Evolutionary conservation across 1,140 invertebrate genomes (phyloP).

Genomic region (Homalodisca vitripennis): DNA sequence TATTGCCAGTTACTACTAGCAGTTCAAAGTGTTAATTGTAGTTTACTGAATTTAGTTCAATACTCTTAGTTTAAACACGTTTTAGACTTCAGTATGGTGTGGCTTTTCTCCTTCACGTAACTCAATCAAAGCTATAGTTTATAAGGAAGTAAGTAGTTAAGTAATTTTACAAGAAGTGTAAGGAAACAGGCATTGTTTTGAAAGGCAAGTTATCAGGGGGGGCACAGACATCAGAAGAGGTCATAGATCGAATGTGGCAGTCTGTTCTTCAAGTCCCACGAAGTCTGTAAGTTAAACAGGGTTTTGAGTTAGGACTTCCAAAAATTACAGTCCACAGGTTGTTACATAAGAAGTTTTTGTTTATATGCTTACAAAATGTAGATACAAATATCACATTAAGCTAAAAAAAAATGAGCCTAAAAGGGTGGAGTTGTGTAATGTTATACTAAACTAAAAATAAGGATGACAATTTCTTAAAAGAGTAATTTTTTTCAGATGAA

Average conservation of each 20-base stretch:
- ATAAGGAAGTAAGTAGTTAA: background rate
- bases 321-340: background rate
- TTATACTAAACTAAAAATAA: background rate
- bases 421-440: background rate
- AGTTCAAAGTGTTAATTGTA: too few relatives aligned
- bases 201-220: background rate
- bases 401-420: background rate
- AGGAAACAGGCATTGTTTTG: slow-evolving; percentile 18
- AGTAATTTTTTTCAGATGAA: too few relatives aligned
- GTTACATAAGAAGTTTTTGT: background rate
- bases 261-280: background rate
- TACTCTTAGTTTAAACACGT: background rate
- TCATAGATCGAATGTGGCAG: too few relatives aligned
- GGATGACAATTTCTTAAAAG: too few relatives aligned
- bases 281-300: background rate
- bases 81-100: too few relatives aligned
- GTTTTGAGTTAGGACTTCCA: background rate
- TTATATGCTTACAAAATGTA: background rate
- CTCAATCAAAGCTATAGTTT: background rate
- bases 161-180: background rate
- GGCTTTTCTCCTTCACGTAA: too few relatives aligned
- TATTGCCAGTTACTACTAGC: too few relatives aligned
- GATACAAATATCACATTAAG: background rate
- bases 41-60: slow-evolving; percentile 6
- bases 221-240: slow-evolving; percentile 5